phyloP scores from a whole-genome alignment of 2,888 invertebrate species.

The Troides aeacus region DNA sequence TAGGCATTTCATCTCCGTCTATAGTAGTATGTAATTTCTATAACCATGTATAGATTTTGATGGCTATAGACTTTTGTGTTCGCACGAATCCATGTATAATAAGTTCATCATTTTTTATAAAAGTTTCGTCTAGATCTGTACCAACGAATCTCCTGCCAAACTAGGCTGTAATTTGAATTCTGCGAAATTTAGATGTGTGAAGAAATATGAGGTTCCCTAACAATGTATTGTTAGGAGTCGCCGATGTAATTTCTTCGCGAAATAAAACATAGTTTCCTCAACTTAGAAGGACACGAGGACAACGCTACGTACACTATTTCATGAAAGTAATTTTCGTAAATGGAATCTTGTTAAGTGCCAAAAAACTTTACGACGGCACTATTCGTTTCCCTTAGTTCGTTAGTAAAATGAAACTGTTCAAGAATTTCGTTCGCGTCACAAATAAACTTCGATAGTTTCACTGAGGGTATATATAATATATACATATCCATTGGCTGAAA shows the following conservation, averaged over 20 bases:
- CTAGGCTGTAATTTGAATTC: too few species aligned
- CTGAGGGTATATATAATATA: too few species aligned
- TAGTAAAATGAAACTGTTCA: conserved; percentile 17
- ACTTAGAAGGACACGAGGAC: conserved; percentile 17
- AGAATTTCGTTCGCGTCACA: conserved; percentile 8
- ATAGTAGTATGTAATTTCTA: too few species aligned
- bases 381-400: conserved; percentile 23
- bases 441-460: conserved; percentile 1
- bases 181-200: neutral
- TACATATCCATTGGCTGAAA: too few species aligned
- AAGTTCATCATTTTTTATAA: too few species aligned
- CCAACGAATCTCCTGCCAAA: too few species aligned
- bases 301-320: conserved; percentile 13
- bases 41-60: too few species aligned
- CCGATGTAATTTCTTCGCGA: conserved; percentile 13
- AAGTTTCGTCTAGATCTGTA: too few species aligned
- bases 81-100: too few species aligned
- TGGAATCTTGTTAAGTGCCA: conserved; percentile 25
- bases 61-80: too few species aligned
- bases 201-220: neutral
- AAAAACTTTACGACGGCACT: conserved; percentile 24
- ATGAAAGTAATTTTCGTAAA: conserved; percentile 23
- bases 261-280: conserved; percentile 9
- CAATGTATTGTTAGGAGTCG: conserved; percentile 8
- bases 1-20: too few species aligned